phyloP scores from a whole-genome alignment of 2,113 vertebrate species.

The Apus apus region DNA sequence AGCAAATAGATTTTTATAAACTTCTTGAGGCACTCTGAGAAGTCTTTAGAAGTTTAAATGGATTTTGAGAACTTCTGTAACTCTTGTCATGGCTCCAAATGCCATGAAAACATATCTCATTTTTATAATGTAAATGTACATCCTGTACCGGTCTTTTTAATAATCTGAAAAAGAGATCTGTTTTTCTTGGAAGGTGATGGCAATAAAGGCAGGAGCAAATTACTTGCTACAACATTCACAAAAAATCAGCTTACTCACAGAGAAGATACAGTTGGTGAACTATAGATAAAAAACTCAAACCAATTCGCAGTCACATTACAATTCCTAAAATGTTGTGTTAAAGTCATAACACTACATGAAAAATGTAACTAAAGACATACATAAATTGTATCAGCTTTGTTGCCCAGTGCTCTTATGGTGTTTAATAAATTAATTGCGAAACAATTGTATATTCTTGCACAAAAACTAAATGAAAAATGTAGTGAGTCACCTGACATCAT shows the following conservation, averaged over 20 bases:
- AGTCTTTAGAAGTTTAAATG: background rate
- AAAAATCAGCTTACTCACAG: background rate
- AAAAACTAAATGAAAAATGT: background rate
- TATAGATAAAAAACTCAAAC: background rate
- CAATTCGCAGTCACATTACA: background rate
- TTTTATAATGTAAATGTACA: background rate
- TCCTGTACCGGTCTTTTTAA: background rate
- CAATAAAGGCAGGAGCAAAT: background rate
- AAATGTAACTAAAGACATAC: background rate
- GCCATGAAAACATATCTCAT: background rate
- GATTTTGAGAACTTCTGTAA: background rate
- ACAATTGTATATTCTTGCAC: background rate
- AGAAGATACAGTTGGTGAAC: background rate
- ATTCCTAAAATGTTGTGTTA: background rate
- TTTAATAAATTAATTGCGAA: background rate
- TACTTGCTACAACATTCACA: background rate
- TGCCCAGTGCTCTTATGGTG: background rate
- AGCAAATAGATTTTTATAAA: background rate
- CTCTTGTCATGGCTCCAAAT: background rate
- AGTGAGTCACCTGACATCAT: background rate
- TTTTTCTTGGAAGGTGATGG: background rate
- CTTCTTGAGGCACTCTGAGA: background rate
- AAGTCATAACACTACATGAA: background rate
- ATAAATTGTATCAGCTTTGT: background rate
- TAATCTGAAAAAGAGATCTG: background rate